Conservation (phyloP, 2,113 vertebrate species). For the Acrocephalus arundinaceus region DNA sequence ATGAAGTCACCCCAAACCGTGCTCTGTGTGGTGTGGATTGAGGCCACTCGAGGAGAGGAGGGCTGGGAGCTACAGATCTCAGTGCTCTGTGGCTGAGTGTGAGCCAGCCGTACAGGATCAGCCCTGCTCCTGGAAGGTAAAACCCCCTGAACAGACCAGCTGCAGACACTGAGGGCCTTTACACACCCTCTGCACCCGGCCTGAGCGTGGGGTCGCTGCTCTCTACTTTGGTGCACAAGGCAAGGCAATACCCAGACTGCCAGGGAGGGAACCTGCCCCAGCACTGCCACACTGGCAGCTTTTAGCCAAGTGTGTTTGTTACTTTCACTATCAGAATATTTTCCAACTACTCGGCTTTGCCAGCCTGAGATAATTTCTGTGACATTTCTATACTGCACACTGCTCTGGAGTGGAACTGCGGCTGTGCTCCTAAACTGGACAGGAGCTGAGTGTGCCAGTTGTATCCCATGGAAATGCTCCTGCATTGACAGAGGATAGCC, state of each 20-base stretch:
- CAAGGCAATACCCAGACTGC: fast-evolving
- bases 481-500: not conserved
- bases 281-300: not conserved
- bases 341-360: not conserved
- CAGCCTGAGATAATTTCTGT: not conserved
- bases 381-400: not conserved
- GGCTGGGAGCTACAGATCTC: fast-evolving
- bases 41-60: fast-evolving
- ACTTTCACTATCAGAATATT: not conserved
- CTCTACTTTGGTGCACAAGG: no score
- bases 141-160: fast-evolving
- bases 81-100: fast-evolving
- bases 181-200: not conserved
- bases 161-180: fast-evolving
- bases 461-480: not conserved
- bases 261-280: not conserved
- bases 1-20: fast-evolving
- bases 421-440: not conserved
- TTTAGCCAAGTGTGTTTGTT: not conserved
- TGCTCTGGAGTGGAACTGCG: not conserved
- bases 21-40: fast-evolving
- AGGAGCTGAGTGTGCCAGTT: fast-evolving
- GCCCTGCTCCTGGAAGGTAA: not conserved
- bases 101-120: not conserved
- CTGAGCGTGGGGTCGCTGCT: fast-evolving